A percentile compares a stretch with the other conserved stretches of the same genome.
Evolutionary conservation across 2,113 vertebrate genomes (phyloP).

Genomic region (Prochilodus magdalenae): DNA sequence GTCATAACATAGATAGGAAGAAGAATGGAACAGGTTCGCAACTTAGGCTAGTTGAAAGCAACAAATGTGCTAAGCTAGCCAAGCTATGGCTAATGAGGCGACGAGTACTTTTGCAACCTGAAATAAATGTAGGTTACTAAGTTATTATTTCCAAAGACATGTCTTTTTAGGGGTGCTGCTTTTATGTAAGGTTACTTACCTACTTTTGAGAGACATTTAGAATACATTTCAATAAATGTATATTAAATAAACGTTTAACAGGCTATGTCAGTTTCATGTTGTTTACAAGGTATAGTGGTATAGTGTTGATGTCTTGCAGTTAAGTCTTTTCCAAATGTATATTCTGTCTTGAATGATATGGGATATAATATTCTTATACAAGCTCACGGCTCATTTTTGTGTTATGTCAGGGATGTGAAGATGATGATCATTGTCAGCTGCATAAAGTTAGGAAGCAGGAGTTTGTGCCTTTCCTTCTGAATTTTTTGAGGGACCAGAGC

Average conservation of each 20-base stretch:
- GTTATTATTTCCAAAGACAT: too few species aligned
- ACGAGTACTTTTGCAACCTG: not conserved
- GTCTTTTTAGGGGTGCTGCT: too few species aligned
- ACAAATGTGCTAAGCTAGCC: slow-evolving; percentile 1
- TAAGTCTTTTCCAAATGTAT: not conserved
- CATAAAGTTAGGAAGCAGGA: slow-evolving; percentile 83
- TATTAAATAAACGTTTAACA: too few species aligned
- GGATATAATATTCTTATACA: not conserved
- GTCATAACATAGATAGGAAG: slow-evolving; percentile 55
- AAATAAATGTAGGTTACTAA: not conserved
- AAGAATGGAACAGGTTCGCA: not conserved
- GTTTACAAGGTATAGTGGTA: too few species aligned
- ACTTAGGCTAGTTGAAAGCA: slow-evolving; percentile 15
- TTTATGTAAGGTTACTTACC: too few species aligned
- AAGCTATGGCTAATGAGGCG: slow-evolving; percentile 5
- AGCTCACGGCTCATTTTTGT: slow-evolving; percentile 16
- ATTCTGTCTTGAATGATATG: not conserved
- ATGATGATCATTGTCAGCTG: slow-evolving; percentile 52
- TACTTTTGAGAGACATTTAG: too few species aligned
- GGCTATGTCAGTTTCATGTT: too few species aligned
- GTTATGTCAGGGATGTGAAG: slow-evolving; percentile 70
- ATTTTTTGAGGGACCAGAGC: slow-evolving; percentile 95
- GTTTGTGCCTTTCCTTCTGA: slow-evolving; percentile 93
- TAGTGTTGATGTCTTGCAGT: too few species aligned
- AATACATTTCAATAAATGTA: too few species aligned